A percentile compares a stretch with the other conserved stretches of the same genome.
phyloP scores from a whole-genome alignment of 1,140 invertebrate genomes.

The Drosophila hydei region DNA sequence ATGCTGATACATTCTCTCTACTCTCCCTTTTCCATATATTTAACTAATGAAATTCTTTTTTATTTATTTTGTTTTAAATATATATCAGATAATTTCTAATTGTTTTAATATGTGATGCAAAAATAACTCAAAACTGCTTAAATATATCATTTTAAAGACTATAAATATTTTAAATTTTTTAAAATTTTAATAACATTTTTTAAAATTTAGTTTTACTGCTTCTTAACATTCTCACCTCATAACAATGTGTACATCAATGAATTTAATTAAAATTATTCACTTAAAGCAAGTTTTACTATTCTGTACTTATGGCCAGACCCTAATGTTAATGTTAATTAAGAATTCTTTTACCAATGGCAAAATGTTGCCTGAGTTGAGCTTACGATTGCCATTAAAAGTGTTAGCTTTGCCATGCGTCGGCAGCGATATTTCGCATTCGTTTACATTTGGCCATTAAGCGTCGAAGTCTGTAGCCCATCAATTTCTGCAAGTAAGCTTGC shows the following conservation, averaged over 20 bases:
- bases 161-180: no score
- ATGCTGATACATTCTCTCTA: no score
- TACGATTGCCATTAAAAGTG: slow-evolving; percentile 42
- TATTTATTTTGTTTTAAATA: no score
- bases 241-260: not conserved
- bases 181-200: no score
- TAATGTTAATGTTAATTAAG: slow-evolving; percentile 11
- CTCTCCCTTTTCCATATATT: no score
- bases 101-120: no score
- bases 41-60: no score
- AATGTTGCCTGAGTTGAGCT: not conserved
- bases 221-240: no score
- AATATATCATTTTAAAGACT: no score
- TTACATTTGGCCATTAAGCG: slow-evolving; percentile 53
- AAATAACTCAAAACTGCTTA: no score
- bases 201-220: no score
- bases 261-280: not conserved
- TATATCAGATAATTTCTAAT: no score
- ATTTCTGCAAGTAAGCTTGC: slow-evolving; percentile 38
- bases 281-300: not conserved
- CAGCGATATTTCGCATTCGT: slow-evolving; percentile 28
- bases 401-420: slow-evolving; percentile 2
- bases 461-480: slow-evolving; percentile 32
- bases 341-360: slow-evolving; percentile 8
- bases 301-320: not conserved